Base-by-base conservation (phyloP, 2,113 vertebrate genomes). In the Monopterus albus region DNA sequence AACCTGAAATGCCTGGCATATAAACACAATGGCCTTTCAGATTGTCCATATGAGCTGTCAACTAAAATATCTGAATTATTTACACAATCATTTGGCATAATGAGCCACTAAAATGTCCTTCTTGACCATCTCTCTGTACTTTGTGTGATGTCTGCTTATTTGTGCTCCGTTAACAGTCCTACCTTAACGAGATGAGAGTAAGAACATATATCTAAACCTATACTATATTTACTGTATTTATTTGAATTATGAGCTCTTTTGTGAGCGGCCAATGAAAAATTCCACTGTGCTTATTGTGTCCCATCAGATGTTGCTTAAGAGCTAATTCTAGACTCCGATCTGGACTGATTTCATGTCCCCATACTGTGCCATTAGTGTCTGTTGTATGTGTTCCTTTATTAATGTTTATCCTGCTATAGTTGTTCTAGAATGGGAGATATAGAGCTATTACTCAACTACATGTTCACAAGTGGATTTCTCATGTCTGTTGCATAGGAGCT, bases 61-160 rank as follows among this genome's bases (percentile, higher is more conserved):
- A n/a, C 66, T 65, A 65, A 65, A 55, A 59, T 68, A 53, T 72
- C 51, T 52, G 55, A 69, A 61, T 79, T 78, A 73, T 87, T 87
- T 87, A 83, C 55, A 26, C 53, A 23, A 63, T 75, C 23, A 82
- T 75, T 59, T 72, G 25, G 46, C 64, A 49, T 66, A 72, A 87
- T 78, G 46, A 56, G 21, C 29, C 73, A 35, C 15, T 70, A 69
- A 61, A 47, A 51, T 60, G 21, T 46, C 7, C 58, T 36, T 38
- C 28, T 49, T 45, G 38, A 8, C 31, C 29, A 6, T 65, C 66
- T 29, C 53, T 35, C 23, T 78, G 35, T 66, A 25, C 29, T 63
- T 61, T 58, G 33, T 78, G 20, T 59, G 20, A 21, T 5, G 25
- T 21, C 35, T 43, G 38, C 15, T 39, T 49, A 42, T 45, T 46